Evolutionary conservation across 2,113 vertebrate species (phyloP).

Genomic region (Prietella phreatophila): DNA sequence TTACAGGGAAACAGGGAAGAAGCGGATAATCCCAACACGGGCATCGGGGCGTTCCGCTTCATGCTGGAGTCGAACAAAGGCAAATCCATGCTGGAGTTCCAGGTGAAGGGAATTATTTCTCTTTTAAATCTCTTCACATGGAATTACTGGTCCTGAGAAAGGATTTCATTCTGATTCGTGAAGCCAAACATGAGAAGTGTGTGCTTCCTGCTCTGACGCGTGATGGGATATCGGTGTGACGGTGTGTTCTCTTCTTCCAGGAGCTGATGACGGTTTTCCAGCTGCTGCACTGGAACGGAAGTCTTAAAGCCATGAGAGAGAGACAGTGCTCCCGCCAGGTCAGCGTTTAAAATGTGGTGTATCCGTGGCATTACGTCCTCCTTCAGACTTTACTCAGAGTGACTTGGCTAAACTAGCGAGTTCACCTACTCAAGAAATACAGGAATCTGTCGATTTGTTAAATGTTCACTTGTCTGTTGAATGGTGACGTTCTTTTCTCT

Average conservation of each 20-base stretch:
- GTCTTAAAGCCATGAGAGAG: conserved; percentile 97
- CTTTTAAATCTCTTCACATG: neutral
- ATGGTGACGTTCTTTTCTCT: neutral
- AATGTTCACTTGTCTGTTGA: neutral
- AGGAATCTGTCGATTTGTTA: neutral
- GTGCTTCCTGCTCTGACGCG: neutral
- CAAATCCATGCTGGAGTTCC: conserved; percentile 98
- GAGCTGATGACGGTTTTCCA: conserved; percentile 99
- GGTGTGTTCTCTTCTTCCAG: conserved; percentile 62
- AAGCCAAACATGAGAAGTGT: neutral
- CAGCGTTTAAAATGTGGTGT: neutral
- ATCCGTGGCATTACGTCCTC: neutral
- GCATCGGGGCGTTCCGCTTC: conserved; percentile 96
- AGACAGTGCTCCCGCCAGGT: conserved; percentile 97
- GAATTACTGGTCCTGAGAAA: neutral
- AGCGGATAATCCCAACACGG: conserved; percentile 93
- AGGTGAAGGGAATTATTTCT: conserved; percentile 72
- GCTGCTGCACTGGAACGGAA: conserved; percentile 96
- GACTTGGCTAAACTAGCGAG: neutral
- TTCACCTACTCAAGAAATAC: neutral
- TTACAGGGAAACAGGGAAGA: conserved; percentile 91
- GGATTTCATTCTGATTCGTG: neutral
- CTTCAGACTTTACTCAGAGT: neutral
- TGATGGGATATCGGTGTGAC: neutral
- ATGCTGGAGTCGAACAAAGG: conserved; percentile 99